Percentiles rank a stretch among this genome's conserved stretches.
Conservation (phyloP, 1,140 invertebrate species). For the Chymomyza costata region DNA sequence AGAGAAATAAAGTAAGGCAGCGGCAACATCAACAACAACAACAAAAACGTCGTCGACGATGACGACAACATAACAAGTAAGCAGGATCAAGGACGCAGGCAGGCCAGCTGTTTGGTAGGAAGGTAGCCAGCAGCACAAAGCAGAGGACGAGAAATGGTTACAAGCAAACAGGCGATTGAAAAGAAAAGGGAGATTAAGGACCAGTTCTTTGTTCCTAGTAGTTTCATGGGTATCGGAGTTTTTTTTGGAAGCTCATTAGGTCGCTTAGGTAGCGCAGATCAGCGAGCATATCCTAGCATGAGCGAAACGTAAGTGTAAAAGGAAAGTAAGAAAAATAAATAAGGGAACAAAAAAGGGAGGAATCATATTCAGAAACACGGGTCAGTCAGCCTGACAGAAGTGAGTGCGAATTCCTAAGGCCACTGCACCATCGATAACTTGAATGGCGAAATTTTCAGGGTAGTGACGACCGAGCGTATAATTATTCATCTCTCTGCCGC, state of each 20-base stretch:
- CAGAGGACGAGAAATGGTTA: constrained; percentile 49
- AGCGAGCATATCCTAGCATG: neutral
- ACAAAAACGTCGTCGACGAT: constrained; percentile 6
- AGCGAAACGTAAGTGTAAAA: constrained; percentile 37
- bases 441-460: too few species aligned
- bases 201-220: constrained; percentile 57
- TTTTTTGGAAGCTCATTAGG: constrained; percentile 17
- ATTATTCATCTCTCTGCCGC: too few species aligned
- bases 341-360: constrained; percentile 11
- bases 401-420: too few species aligned
- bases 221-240: constrained; percentile 27
- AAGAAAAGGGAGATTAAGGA: constrained; percentile 64
- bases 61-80: constrained; percentile 40
- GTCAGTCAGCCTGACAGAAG: neutral
- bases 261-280: constrained; percentile 19
- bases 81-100: constrained; percentile 62
- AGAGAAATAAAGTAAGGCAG: neutral
- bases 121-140: constrained; percentile 20
- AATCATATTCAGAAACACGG: neutral
- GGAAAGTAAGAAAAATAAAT: constrained; percentile 20
- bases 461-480: too few species aligned
- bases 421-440: too few species aligned
- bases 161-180: constrained; percentile 32
- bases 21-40: constrained; percentile 9
- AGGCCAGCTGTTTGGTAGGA: neutral